Conservation (phyloP, 2,113 vertebrate genomes). For the Jaculus jaculus region DNA sequence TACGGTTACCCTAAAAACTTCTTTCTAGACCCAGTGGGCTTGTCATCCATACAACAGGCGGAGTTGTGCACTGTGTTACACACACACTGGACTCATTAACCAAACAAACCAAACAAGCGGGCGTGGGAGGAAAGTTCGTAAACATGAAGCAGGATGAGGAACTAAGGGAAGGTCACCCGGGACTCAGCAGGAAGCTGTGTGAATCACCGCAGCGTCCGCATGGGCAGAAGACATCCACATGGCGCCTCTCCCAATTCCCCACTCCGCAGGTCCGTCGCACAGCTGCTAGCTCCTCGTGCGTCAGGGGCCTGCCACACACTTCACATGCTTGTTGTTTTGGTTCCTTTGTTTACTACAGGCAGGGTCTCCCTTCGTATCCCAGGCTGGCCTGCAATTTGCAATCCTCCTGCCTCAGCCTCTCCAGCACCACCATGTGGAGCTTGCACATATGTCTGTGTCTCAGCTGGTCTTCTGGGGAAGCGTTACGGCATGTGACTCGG, state of each 20-base stretch:
- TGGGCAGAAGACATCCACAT: not conserved
- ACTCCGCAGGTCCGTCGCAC: fast-evolving
- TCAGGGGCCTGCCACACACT: too few relatives aligned
- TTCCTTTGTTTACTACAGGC: not conserved
- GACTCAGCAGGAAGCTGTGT: not conserved
- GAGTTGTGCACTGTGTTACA: constrained; percentile 31
- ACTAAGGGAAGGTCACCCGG: not conserved
- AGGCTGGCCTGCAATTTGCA: not conserved
- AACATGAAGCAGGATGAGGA: not conserved
- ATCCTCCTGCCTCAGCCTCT: not conserved
- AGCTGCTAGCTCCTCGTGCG: fast-evolving
- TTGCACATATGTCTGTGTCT: not conserved
- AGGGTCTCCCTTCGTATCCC: not conserved
- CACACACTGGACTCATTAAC: not conserved
- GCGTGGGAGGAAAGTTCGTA: not conserved
- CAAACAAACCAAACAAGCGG: not conserved
- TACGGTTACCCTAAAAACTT: not conserved
- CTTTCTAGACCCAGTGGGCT: not conserved
- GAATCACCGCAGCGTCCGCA: not conserved
- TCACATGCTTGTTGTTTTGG: not conserved
- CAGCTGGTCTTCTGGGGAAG: not conserved
- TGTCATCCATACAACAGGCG: not conserved
- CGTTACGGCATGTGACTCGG: not conserved
- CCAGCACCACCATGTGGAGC: not conserved
- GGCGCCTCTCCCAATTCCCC: fast-evolving